Base-by-base conservation (phyloP, 2,888 invertebrate genomes). In the Mylabris sibirica region DNA sequence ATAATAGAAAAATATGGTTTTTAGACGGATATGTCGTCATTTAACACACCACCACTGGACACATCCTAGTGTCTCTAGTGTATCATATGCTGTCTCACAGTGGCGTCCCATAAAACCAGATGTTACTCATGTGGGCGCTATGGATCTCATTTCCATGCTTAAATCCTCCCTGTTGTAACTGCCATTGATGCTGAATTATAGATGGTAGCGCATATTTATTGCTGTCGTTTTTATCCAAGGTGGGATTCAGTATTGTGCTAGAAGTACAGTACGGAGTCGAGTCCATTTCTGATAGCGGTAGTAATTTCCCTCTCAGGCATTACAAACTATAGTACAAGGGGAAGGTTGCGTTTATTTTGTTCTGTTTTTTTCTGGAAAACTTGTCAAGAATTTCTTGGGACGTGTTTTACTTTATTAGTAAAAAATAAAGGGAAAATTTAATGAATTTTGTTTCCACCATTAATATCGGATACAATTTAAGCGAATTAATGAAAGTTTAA, bases 51-150 rank as follows among this genome's bases (percentile, higher is more conserved):
- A 67, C 64, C 77, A 79, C 80, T 80, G 80, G 76, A 76, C 77
- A 73, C 75, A 73, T 66, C 76, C 22, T n/a, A n/a, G 72, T 73
- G 77, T 80, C 81, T 80, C 81, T 67, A 68, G 81, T 80, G 80
- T 77, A 75, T 73, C 69, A 82, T 82, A 81, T 80, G 82, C 81
- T 82, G 82, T 82, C 81, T 79, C 81, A 77, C 75, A 77, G 75
- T 74, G 76, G 77, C 74, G 76, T 79, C 75, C 79, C 77, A 83
- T 83, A 82, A 83, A 82, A 79, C 80, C 81, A 82, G 81, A 81
- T 82, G 82, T 82, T 79, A 74, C 81, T 79, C 81, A 74, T 78
- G 78, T 77, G 80, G 79, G 77, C 78, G 78, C 77, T 77, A 77
- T 77, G 78, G 77, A 79, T 81, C 80, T 79, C 79, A 80, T 81